phyloP scores from a whole-genome alignment of 2,113 vertebrate genomes.

The Tonatia bakeri region DNA sequence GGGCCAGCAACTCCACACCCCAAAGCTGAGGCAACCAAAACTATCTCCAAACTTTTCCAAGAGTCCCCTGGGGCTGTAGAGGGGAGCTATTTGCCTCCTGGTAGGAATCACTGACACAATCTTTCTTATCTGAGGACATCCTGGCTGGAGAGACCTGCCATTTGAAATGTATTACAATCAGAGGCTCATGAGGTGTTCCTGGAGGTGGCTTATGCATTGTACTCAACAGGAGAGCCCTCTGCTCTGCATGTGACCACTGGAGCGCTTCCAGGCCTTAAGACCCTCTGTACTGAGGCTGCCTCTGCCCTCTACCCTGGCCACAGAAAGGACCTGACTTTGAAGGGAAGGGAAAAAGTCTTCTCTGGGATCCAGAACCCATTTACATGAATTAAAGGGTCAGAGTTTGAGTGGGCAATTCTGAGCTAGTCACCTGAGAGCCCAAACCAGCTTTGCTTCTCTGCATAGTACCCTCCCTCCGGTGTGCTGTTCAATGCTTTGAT shows the following conservation, averaged over 20 bases:
- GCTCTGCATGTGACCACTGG: too few relatives aligned
- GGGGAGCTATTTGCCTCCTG: neutral
- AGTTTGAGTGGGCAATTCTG: slow-evolving; percentile 62
- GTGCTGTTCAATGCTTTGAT: slow-evolving; percentile 62
- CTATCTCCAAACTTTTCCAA: neutral
- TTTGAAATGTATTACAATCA: neutral
- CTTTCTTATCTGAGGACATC: neutral
- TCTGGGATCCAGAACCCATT: neutral
- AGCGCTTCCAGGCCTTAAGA: neutral
- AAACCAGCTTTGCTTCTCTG: slow-evolving; percentile 62
- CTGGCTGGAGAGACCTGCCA: neutral
- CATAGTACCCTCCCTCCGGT: slow-evolving; percentile 27
- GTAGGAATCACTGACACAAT: neutral
- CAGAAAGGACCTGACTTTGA: neutral
- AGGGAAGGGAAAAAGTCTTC: neutral
- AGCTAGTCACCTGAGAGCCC: slow-evolving; percentile 48
- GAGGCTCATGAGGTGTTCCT: neutral
- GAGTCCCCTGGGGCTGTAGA: rapidly evolving
- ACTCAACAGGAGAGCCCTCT: neutral
- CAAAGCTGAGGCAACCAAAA: neutral
- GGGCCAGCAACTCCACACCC: neutral
- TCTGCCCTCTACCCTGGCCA: neutral
- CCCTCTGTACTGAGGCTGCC: neutral
- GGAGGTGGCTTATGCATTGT: neutral
- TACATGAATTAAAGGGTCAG: slow-evolving; percentile 45